Evolutionary conservation across 1,140 invertebrate species (phyloP).

Genomic region (Brachionus asplanchnoidis): DNA sequence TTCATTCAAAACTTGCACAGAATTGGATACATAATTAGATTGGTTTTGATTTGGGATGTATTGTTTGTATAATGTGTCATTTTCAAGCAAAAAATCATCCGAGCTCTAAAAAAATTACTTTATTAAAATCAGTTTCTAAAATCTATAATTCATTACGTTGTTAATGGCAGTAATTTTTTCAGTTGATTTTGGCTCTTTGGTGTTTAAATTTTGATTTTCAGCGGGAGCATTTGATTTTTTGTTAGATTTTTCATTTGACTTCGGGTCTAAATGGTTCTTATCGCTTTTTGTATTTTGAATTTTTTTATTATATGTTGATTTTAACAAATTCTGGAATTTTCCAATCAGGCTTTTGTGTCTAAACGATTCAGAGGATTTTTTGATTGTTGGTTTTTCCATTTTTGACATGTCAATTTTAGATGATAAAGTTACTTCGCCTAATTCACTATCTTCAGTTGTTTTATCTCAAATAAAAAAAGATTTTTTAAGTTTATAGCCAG

Average conservation of each 20-base stretch:
- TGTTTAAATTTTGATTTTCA: neutral
- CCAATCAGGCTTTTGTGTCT: conserved; percentile 30
- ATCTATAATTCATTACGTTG: neutral
- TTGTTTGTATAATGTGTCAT: conserved; percentile 25
- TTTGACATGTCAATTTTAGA: neutral
- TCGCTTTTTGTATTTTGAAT: neutral
- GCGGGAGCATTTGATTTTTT: neutral
- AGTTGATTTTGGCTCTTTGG: neutral
- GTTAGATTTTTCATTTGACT: neutral
- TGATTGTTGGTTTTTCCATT: neutral
- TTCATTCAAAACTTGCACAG: neutral
- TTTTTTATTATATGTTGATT: conserved; percentile 5
- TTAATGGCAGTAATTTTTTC: neutral
- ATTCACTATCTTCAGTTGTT: neutral
- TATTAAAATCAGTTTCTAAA: neutral
- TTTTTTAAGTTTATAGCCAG: too few species aligned
- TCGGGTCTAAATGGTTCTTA: neutral
- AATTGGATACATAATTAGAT: neutral
- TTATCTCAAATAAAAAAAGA: neutral
- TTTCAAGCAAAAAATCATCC: conserved; percentile 18
- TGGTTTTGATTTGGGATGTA: neutral
- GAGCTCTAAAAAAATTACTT: neutral
- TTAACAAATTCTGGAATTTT: conserved; percentile 35
- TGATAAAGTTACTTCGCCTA: neutral
- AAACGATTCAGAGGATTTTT: neutral